These are phyloP conservation scores for Lymantria monacha DNA, from an alignment of 2,888 invertebrate species.

Conservation along the genomic window DNA sequence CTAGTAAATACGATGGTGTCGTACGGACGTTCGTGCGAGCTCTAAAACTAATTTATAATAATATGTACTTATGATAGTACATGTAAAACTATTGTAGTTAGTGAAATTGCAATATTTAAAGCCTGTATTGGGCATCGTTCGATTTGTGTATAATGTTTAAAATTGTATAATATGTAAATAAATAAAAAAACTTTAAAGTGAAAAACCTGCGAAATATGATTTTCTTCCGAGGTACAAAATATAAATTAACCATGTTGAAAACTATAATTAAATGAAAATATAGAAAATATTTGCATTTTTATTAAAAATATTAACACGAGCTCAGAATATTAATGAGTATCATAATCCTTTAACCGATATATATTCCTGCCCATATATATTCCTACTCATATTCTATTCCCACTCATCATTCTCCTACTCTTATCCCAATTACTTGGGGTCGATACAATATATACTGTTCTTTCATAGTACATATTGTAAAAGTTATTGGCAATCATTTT, in stretches of 20 bases:
- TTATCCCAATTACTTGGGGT: too few relatives aligned
- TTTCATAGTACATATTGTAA: background rate
- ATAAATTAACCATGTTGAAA: slow-evolving; percentile 80
- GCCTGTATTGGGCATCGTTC: slow-evolving; percentile 57
- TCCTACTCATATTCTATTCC: too few relatives aligned
- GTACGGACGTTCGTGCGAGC: slow-evolving; percentile 6
- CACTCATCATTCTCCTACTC: too few relatives aligned
- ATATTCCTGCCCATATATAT: too few relatives aligned
- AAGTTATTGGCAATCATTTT: background rate
- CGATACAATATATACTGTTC: too few relatives aligned
- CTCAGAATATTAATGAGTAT: too few relatives aligned
- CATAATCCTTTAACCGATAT: too few relatives aligned
- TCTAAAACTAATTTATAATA: slow-evolving; percentile 39
- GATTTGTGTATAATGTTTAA: slow-evolving; percentile 65
- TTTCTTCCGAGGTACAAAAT: slow-evolving; percentile 82
- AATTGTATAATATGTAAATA: slow-evolving; percentile 81
- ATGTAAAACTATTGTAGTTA: slow-evolving; percentile 74
- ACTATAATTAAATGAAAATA: slow-evolving; percentile 79
- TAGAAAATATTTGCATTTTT: slow-evolving; percentile 50
- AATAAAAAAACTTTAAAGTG: slow-evolving; percentile 68
- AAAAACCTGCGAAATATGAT: slow-evolving; percentile 79
- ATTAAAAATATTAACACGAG: too few relatives aligned
- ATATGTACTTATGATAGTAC: slow-evolving; percentile 71
- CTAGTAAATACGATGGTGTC: background rate
- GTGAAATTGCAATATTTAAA: slow-evolving; percentile 66